Evolutionary conservation across 2,113 vertebrate species (phyloP).

Genomic region (Thamnaconus septentrionalis): DNA sequence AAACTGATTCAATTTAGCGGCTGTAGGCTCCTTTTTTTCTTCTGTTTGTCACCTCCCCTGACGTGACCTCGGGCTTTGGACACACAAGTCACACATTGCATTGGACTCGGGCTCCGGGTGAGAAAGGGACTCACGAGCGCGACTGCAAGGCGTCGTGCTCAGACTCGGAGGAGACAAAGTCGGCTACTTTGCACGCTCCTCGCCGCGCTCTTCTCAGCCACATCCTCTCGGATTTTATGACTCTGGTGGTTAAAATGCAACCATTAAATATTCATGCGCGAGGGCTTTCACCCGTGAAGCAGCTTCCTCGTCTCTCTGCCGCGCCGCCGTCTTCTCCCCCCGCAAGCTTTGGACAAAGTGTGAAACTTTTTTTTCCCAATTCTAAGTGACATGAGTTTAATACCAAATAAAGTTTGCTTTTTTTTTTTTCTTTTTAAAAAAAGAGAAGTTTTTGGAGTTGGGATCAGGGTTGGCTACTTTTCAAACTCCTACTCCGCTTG

Average conservation of each 20-base stretch:
- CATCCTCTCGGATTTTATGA: slow-evolving; percentile 72
- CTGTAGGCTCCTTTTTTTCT: too few relatives aligned
- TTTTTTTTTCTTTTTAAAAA: slow-evolving; percentile 8
- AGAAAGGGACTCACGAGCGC: slow-evolving; percentile 33
- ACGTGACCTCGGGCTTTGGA: slow-evolving; percentile 55
- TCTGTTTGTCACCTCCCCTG: slow-evolving; percentile 14
- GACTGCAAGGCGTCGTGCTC: slow-evolving; percentile 53
- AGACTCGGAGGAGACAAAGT: slow-evolving; percentile 64
- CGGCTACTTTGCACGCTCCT: slow-evolving; percentile 62
- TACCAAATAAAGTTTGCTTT: slow-evolving; percentile 2
- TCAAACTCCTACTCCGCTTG: slow-evolving; percentile 23
- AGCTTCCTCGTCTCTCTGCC: slow-evolving; percentile 14
- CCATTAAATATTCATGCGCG: slow-evolving; percentile 75
- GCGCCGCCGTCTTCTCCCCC: slow-evolving; percentile 4
- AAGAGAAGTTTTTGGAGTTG: slow-evolving; percentile 52
- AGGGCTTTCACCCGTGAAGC: slow-evolving; percentile 73
- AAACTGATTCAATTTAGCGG: slow-evolving; percentile 58
- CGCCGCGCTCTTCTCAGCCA: slow-evolving; percentile 59
- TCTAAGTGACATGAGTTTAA: slow-evolving; percentile 69
- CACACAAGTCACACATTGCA: slow-evolving; percentile 60
- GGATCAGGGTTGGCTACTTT: slow-evolving; percentile 36
- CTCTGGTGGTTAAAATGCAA: slow-evolving; percentile 71
- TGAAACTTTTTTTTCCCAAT: slow-evolving; percentile 69
- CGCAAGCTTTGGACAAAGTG: slow-evolving; percentile 58
- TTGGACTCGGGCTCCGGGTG: too few relatives aligned